phyloP scores from a whole-genome alignment of 2,888 invertebrate species.

The Epinotia ramella region DNA sequence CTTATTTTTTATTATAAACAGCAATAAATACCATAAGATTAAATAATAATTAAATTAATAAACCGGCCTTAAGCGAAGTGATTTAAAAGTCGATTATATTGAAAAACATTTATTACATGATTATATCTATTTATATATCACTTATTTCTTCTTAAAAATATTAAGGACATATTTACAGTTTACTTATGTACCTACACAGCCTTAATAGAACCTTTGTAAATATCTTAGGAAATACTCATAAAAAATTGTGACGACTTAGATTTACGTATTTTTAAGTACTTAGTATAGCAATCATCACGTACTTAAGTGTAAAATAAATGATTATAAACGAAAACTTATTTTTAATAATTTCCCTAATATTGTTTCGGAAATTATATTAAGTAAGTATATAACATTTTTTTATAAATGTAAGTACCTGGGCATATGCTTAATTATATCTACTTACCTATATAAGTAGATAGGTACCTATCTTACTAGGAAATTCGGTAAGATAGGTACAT shows the following conservation, averaged over 20 bases:
- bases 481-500: background rate
- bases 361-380: background rate
- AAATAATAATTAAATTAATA: background rate
- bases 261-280: conserved; percentile 52
- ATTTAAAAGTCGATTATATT: conserved; percentile 1
- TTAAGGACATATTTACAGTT: conserved; percentile 69
- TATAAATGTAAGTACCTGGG: background rate
- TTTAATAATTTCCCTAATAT: background rate
- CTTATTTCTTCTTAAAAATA: conserved; percentile 2
- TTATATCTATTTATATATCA: background rate
- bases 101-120: conserved; percentile 24
- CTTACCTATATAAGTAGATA: too few relatives aligned
- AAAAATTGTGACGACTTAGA: conserved; percentile 68
- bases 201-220: conserved; percentile 73
- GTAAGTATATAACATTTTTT: background rate
- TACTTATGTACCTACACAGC: conserved; percentile 72
- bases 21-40: too few relatives aligned
- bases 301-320: background rate
- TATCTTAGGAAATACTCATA: conserved; percentile 51
- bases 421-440: background rate
- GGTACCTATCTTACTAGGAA: background rate
- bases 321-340: background rate
- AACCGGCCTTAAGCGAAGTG: background rate
- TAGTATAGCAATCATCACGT: conserved; percentile 43
- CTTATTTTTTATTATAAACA: too few relatives aligned